Percentiles rank a stretch among this genome's conserved stretches.
Conservation (phyloP, 2,888 invertebrate species). For the Hirtodrosophila cameraria region DNA sequence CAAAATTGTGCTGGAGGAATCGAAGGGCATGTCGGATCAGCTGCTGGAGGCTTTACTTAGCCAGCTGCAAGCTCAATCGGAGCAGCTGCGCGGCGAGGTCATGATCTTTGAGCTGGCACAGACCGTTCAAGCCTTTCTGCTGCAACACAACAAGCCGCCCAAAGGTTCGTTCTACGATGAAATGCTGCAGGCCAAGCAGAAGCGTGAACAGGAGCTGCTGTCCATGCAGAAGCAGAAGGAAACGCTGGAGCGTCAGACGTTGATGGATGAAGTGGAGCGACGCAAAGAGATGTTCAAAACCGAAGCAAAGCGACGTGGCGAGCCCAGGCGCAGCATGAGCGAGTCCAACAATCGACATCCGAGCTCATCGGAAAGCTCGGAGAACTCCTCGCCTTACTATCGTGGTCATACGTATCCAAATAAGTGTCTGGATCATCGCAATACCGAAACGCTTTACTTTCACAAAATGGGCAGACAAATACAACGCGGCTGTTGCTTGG, state of each 20-base stretch:
- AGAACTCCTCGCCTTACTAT: conserved; percentile 84
- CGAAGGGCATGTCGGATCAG: conserved; percentile 91
- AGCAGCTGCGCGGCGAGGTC: conserved; percentile 89
- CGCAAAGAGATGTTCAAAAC: conserved; percentile 91
- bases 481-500: conserved; percentile 90
- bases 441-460: conserved; percentile 86
- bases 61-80: conserved; percentile 87
- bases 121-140: conserved; percentile 91
- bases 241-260: conserved; percentile 88
- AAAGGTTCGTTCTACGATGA: conserved; percentile 95
- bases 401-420: conserved; percentile 80
- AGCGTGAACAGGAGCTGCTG: conserved; percentile 87
- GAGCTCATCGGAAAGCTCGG: conserved; percentile 86
- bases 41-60: conserved; percentile 87
- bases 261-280: conserved; percentile 90
- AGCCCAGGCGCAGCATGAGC: conserved; percentile 85
- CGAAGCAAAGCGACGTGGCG: conserved; percentile 86
- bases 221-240: conserved; percentile 88
- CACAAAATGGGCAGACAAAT: conserved; percentile 87
- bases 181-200: conserved; percentile 91
- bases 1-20: conserved; percentile 88
- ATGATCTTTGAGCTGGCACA: conserved; percentile 94
- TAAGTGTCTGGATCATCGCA: conserved; percentile 85
- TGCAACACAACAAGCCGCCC: conserved; percentile 91
- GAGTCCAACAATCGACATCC: conserved; percentile 84